A percentile compares a stretch with the other conserved stretches of the same genome.
Conservation (phyloP, 2,113 vertebrate genomes). For the Periophthalmodon schlosseri region DNA sequence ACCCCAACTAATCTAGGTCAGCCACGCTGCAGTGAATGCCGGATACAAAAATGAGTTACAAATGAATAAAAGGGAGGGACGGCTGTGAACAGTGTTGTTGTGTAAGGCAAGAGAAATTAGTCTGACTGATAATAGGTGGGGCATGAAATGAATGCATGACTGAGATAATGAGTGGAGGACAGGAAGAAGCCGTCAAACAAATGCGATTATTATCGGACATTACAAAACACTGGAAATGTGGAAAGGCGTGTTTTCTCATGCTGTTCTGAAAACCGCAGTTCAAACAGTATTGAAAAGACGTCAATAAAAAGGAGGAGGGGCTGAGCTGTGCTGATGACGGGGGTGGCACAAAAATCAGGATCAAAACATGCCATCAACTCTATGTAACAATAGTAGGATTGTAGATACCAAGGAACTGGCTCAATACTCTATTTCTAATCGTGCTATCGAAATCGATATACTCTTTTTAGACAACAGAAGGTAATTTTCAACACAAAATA, state of each 20-base stretch:
- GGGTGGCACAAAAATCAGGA: constrained; percentile 33
- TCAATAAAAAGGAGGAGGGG: constrained; percentile 28
- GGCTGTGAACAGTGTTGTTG: not conserved
- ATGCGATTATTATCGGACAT: constrained; percentile 51
- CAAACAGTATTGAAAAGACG: constrained; percentile 43
- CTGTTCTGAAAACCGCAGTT: constrained; percentile 33
- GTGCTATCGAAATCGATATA: too few species aligned
- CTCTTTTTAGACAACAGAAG: too few species aligned
- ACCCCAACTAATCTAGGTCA: constrained; percentile 1
- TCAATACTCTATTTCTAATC: too few species aligned
- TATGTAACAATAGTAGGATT: too few species aligned
- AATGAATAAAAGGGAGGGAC: constrained; percentile 1
- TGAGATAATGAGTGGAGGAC: constrained; percentile 36
- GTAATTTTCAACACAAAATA: too few species aligned
- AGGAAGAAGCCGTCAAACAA: constrained; percentile 41
- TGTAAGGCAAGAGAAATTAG: constrained; percentile 11
- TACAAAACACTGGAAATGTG: constrained; percentile 30
- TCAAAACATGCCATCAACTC: not conserved
- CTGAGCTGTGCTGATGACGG: constrained; percentile 21
- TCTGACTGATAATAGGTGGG: constrained; percentile 24
- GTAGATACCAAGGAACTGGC: too few species aligned
- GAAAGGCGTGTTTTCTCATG: constrained; percentile 20
- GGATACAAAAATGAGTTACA: not conserved
- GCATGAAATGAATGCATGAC: constrained; percentile 29
- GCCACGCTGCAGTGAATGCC: not conserved